phyloP scores from a whole-genome alignment of 1,140 invertebrate species.

The Calephelis nemesis region DNA sequence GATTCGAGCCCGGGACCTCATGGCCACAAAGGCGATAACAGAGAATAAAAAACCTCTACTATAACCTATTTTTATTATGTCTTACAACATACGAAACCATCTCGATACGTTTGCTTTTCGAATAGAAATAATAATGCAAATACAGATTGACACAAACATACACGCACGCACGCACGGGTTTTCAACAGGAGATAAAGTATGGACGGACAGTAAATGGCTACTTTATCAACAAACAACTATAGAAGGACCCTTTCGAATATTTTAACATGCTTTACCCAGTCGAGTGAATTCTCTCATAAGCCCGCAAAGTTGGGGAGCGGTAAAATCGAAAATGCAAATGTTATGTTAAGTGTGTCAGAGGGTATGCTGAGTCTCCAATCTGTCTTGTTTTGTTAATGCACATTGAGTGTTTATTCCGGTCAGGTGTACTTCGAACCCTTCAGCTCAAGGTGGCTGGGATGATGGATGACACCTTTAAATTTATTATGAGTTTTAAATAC shows the following conservation, averaged over 20 bases:
- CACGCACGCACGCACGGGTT: too few species aligned
- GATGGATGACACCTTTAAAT: neutral
- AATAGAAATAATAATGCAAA: neutral
- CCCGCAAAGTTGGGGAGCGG: slow-evolving; percentile 43
- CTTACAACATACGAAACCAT: too few species aligned
- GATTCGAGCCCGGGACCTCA: too few species aligned
- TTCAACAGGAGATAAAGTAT: too few species aligned
- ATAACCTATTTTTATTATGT: too few species aligned
- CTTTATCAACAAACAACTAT: too few species aligned
- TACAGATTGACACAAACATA: too few species aligned
- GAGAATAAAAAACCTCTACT: too few species aligned
- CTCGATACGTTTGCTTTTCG: too few species aligned
- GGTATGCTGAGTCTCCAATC: slow-evolving; percentile 48
- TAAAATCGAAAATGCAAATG: slow-evolving; percentile 67
- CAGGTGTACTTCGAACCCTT: slow-evolving; percentile 20
- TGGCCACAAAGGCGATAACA: too few species aligned
- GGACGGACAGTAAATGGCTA: too few species aligned
- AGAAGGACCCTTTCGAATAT: slow-evolving; percentile 23
- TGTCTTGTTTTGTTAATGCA: slow-evolving; percentile 57
- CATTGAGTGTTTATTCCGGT: slow-evolving; percentile 55
- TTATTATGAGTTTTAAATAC: too few species aligned
- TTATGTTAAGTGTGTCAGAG: slow-evolving; percentile 62
- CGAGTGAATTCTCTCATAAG: slow-evolving; percentile 12
- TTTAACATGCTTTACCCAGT: slow-evolving; percentile 27
- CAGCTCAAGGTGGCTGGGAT: neutral